phyloP scores from a whole-genome alignment of 2,888 invertebrate species.

The Liposcelis brunnea region DNA sequence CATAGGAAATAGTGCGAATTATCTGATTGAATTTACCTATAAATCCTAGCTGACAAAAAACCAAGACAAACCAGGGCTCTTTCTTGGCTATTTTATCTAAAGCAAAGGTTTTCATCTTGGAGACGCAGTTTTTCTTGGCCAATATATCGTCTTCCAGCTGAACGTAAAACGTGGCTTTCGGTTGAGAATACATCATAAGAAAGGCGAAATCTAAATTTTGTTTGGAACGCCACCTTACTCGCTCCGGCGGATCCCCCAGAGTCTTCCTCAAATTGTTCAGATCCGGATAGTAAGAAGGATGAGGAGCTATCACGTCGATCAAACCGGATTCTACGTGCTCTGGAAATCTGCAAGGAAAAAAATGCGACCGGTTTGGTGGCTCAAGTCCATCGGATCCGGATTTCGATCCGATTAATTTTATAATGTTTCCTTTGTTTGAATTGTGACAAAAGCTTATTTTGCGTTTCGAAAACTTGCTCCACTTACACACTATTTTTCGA shows the following conservation, averaged over 20 bases:
- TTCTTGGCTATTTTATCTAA: constrained; percentile 55
- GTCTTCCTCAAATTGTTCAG: constrained; percentile 57
- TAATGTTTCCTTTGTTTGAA: constrained; percentile 1
- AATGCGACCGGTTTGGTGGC: neutral
- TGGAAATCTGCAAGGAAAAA: constrained; percentile 42
- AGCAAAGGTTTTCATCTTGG: constrained; percentile 70
- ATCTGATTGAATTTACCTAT: too few relatives aligned
- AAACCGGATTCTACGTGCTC: constrained; percentile 57
- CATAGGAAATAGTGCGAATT: too few relatives aligned
- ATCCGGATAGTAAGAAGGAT: constrained; percentile 73
- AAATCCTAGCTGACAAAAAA: constrained; percentile 87
- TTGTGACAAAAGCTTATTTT: constrained; percentile 7
- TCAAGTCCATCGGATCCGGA: constrained; percentile 12
- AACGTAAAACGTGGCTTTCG: constrained; percentile 74
- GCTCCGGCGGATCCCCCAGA: constrained; percentile 68
- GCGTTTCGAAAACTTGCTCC: constrained; percentile 1
- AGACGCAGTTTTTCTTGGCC: constrained; percentile 67
- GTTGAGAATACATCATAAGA: constrained; percentile 83
- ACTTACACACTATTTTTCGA: too few relatives aligned
- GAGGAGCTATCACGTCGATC: constrained; percentile 77
- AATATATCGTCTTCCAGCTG: constrained; percentile 90
- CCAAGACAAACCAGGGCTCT: constrained; percentile 76
- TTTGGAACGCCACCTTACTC: constrained; percentile 83
- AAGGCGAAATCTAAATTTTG: constrained; percentile 89
- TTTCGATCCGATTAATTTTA: too few relatives aligned